Evolutionary conservation across 2,113 vertebrate species (phyloP).

Genomic region (Pseudolaguvia tuberculata): DNA sequence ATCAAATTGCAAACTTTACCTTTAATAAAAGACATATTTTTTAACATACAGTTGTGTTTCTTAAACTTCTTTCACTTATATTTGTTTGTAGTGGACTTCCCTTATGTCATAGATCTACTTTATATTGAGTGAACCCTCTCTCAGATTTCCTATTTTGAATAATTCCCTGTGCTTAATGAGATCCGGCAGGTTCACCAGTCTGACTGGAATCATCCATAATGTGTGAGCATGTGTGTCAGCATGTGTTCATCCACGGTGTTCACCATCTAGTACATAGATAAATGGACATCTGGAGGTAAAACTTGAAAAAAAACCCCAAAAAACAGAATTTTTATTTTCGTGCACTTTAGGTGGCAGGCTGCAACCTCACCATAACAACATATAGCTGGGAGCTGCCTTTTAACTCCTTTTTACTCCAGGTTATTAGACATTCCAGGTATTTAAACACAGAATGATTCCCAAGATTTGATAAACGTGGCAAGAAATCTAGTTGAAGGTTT

Average conservation of each 20-base stretch:
- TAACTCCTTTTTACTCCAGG: too few relatives aligned
- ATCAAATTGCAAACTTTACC: constrained; percentile 3
- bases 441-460: background rate
- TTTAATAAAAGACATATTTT: constrained; percentile 16
- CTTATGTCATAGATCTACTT: background rate
- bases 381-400: background rate
- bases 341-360: background rate
- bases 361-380: background rate
- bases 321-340: background rate
- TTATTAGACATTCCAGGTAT: background rate
- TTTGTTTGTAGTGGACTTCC: background rate
- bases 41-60: too few relatives aligned
- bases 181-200: too few relatives aligned
- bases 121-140: too few relatives aligned
- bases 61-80: background rate
- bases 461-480: background rate
- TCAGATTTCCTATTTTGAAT: too few relatives aligned
- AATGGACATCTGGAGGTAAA: too few relatives aligned
- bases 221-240: too few relatives aligned
- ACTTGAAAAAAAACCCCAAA: too few relatives aligned
- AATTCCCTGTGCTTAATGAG: too few relatives aligned
- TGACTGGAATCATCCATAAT: too few relatives aligned
- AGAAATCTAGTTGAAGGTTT: background rate
- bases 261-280: too few relatives aligned
- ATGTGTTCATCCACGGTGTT: too few relatives aligned